Percentiles rank a stretch among this genome's conserved stretches.
Conservation (phyloP, 2,797 vertebrate species). For the Cirrhinus mrigala region DNA sequence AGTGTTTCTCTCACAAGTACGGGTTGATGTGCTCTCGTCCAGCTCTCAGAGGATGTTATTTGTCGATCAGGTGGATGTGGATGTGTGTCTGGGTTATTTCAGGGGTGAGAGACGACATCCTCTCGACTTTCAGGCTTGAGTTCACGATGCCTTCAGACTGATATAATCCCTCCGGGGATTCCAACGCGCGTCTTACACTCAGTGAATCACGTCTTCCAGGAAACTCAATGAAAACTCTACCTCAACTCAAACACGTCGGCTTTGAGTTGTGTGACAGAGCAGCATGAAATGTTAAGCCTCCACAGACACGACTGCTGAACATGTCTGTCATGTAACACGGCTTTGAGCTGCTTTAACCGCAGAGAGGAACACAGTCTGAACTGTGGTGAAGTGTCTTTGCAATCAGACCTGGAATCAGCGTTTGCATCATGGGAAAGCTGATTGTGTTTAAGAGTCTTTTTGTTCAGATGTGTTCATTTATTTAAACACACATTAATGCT, state of each 20-base stretch:
- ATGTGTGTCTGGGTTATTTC: conserved; percentile 36
- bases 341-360: neutral
- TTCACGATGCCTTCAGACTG: conserved; percentile 8
- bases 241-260: neutral
- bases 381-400: neutral
- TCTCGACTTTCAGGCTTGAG: conserved; percentile 25
- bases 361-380: neutral
- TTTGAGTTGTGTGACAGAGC: conserved; percentile 9
- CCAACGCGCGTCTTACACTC: neutral
- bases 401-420: neutral
- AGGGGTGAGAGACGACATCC: conserved; percentile 36
- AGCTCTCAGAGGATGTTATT: conserved; percentile 18
- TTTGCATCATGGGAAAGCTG: neutral
- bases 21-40: neutral
- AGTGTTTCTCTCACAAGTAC: neutral
- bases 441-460: neutral
- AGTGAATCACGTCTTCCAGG: conserved; percentile 29
- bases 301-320: neutral
- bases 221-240: conserved; percentile 19
- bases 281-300: neutral
- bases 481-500: conserved; percentile 8
- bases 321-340: neutral
- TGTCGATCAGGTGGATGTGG: conserved; percentile 34
- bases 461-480: neutral
- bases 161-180: conserved; percentile 30